phyloP scores from a whole-genome alignment of 2,113 vertebrate genomes.

The Corydoras maculifer region DNA sequence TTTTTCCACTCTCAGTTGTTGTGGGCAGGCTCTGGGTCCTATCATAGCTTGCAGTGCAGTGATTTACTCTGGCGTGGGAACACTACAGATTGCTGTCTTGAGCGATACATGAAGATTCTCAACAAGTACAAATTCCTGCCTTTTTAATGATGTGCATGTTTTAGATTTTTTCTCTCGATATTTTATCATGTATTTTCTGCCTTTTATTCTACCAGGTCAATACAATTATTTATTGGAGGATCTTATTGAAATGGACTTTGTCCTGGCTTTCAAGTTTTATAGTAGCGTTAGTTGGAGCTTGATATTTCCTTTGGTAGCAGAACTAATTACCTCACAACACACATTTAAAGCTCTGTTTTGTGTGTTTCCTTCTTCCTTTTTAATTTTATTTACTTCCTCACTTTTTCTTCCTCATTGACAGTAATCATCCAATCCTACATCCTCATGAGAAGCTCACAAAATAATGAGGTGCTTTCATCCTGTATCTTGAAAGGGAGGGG shows the following conservation, averaged over 20 bases:
- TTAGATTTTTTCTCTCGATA: constrained; percentile 21
- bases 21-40: constrained; percentile 52
- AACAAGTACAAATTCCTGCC: constrained; percentile 13
- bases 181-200: constrained; percentile 4
- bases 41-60: constrained; percentile 58
- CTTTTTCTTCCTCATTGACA: constrained; percentile 7
- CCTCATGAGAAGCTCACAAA: constrained; percentile 4
- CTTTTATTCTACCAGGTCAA: constrained; percentile 8
- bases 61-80: constrained; percentile 58
- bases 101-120: constrained; percentile 7
- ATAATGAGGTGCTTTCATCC: constrained; percentile 26
- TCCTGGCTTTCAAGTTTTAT: constrained; percentile 16
- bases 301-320: constrained; percentile 9
- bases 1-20: constrained; percentile 32
- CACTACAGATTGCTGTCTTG: constrained; percentile 34
- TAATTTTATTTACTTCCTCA: constrained; percentile 3
- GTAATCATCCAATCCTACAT: constrained; percentile 15
- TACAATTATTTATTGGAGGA: constrained; percentile 22
- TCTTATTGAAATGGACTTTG: constrained; percentile 14
- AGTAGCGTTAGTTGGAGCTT: constrained; percentile 3
- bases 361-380: constrained; percentile 13
- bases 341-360: neutral
- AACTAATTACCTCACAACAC: neutral
- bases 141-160: constrained; percentile 15
- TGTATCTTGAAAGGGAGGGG: constrained; percentile 9